Percentiles rank a stretch among this genome's conserved stretches.
Conservation (phyloP, 2,888 invertebrate species). For the Crematogaster levior region DNA sequence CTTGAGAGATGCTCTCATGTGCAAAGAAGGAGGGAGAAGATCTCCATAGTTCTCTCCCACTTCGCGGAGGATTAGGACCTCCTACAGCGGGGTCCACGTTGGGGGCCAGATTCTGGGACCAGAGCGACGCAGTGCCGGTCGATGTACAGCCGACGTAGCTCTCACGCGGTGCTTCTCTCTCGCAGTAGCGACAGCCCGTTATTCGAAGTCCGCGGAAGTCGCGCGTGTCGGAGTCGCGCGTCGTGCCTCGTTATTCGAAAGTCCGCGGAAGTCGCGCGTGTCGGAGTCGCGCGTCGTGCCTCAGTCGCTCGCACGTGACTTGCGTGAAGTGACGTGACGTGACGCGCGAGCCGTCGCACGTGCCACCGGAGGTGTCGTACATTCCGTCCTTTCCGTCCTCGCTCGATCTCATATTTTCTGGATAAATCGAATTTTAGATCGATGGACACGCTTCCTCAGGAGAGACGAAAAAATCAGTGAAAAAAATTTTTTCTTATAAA, state of each 20-base stretch:
- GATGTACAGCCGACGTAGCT: conserved; percentile 10
- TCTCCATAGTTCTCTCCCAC: conserved; percentile 42
- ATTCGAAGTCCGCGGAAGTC: conserved; percentile 47
- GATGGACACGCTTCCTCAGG: background rate
- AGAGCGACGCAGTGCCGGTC: conserved; percentile 27
- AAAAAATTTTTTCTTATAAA: background rate
- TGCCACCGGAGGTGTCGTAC: background rate
- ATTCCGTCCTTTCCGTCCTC: background rate
- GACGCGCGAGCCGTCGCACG: conserved; percentile 24
- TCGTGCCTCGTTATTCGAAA: conserved; percentile 39
- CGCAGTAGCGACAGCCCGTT: conserved; percentile 2
- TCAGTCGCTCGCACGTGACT: conserved; percentile 39
- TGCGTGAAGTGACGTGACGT: conserved; percentile 18
- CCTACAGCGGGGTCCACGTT: conserved; percentile 53
- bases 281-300: conserved; percentile 27
- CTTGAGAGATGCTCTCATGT: conserved; percentile 43
- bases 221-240: conserved; percentile 40
- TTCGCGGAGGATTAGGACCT: conserved; percentile 56
- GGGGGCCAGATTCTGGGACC: conserved; percentile 54
- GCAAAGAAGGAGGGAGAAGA: conserved; percentile 54
- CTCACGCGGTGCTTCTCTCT: conserved; percentile 1
- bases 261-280: conserved; percentile 42
- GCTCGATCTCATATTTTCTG: background rate
- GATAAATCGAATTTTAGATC: background rate
- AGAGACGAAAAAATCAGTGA: conserved; percentile 7